Percentiles rank a stretch among this genome's conserved stretches.
Conservation (phyloP, 1,140 invertebrate genomes). For the Saccostrea cuccullata region DNA sequence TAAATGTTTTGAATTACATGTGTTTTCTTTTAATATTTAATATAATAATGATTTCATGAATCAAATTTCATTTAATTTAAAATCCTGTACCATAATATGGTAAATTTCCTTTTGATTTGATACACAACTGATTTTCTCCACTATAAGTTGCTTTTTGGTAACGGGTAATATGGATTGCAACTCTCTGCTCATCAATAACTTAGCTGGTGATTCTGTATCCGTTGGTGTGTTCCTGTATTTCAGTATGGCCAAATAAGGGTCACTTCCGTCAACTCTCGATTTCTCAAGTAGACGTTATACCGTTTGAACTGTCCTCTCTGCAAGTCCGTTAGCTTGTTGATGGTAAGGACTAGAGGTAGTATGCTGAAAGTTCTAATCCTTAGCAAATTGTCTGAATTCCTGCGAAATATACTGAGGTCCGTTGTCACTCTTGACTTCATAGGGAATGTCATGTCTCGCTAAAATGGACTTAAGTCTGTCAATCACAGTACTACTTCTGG, state of each 20-base stretch:
- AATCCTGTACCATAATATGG: too few relatives aligned
- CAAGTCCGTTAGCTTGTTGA: constrained; percentile 41
- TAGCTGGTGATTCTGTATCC: too few relatives aligned
- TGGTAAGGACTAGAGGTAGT: constrained; percentile 45
- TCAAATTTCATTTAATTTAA: too few relatives aligned
- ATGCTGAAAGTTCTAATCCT: constrained; percentile 48
- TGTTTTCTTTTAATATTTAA: too few relatives aligned
- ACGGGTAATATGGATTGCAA: too few relatives aligned
- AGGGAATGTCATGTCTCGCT: background rate
- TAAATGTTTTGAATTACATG: too few relatives aligned
- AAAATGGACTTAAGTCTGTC: background rate
- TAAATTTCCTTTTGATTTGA: too few relatives aligned
- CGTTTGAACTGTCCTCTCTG: constrained; percentile 47
- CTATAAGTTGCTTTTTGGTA: too few relatives aligned
- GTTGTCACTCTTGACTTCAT: constrained; percentile 3
- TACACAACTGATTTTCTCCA: too few relatives aligned
- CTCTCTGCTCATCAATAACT: too few relatives aligned
- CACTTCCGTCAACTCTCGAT: background rate
- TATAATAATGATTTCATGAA: too few relatives aligned
- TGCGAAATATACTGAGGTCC: constrained; percentile 24
- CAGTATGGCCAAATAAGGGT: constrained; percentile 41
- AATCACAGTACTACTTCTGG: constrained; percentile 26
- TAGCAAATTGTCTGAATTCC: constrained; percentile 50
- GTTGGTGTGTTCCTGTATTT: constrained; percentile 40
- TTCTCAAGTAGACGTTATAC: background rate